These are phyloP conservation scores for Myotis planiceps DNA, from an alignment of 2,797 vertebrate species.

Conservation along the genomic window DNA sequence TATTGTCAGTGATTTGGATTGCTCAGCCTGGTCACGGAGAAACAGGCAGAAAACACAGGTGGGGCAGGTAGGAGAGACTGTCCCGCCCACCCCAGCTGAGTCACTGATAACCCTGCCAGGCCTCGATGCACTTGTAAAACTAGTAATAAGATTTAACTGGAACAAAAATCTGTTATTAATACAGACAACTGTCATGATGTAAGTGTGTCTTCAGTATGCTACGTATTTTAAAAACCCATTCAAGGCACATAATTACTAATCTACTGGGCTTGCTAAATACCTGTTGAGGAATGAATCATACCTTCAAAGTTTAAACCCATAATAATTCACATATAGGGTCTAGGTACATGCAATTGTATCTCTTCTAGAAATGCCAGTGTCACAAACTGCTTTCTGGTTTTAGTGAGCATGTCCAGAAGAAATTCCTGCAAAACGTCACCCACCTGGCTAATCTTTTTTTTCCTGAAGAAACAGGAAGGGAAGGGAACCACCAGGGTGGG, in stretches of 20 bases:
- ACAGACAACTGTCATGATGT: neutral
- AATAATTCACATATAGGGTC: neutral
- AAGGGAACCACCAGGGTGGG: neutral
- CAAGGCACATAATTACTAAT: neutral
- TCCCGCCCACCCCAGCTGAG: neutral
- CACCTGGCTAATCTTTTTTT: neutral
- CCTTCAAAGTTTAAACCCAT: neutral
- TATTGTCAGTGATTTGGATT: neutral
- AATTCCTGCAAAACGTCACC: neutral
- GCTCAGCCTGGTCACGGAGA: neutral
- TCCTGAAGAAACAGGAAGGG: neutral
- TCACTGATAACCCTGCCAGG: neutral
- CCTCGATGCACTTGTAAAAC: neutral
- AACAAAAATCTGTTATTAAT: neutral
- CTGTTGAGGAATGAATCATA: neutral
- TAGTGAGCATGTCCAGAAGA: neutral
- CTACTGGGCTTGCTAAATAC: neutral
- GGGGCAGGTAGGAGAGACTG: neutral
- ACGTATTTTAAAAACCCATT: neutral
- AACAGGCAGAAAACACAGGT: neutral
- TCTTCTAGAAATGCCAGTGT: neutral
- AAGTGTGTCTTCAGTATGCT: neutral
- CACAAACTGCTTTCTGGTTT: neutral
- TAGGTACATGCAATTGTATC: neutral
- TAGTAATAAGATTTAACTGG: neutral